Base-by-base conservation (phyloP, 2,113 vertebrate genomes). In the Pseudorasbora parva region DNA sequence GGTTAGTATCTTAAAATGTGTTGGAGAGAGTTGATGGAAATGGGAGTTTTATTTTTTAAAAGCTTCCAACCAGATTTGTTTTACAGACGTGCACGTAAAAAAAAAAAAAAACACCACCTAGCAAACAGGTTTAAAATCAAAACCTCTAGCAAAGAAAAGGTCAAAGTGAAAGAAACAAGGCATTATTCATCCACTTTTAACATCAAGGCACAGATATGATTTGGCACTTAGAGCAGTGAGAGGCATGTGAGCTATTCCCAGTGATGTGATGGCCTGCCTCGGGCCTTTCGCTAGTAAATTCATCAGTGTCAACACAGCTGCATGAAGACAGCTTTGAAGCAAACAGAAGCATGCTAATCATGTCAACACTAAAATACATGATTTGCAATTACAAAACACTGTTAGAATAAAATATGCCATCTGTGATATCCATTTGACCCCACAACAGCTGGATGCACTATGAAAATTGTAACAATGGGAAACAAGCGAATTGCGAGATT, bases 281-380 rank as follows among this genome's bases (percentile, higher is more conserved):
- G 82, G 93, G 93, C 88, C 80, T 81, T 89, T 51, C 78, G 79
- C 81, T 84, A 43, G 86, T 90, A 89, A 86, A 91, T 91, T 92
- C 89, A 91, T 93, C 91, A 92, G 87, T 84, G 92, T 93, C 92
- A 94, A 89, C 88, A 84, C 85, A 74, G 72, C 88, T 89, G 85
- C 81, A 57, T 76, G 83, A 89, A 83, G 89, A 89, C 89, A 81
- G 56, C 71, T 89, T 84, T 87, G 41, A 73, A 78, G 85, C 71
- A 73, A 79, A 83, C 81, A 86, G 68, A 87, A 87, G 79, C 82
- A 72, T 57, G 79, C 88, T 88, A 90, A 91, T 90, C 90, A 88
- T 78, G 87, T 91, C 90, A 91, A 86, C 86, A 87, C 78, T 10
- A 25, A 79, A 71, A 87, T 83, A 86, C 72, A 79, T 85, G 45